Percentiles rank a stretch among this genome's conserved stretches.
Evolutionary conservation across 2,888 invertebrate species (phyloP).

Genomic region (Synanthedon andrenaeformis): DNA sequence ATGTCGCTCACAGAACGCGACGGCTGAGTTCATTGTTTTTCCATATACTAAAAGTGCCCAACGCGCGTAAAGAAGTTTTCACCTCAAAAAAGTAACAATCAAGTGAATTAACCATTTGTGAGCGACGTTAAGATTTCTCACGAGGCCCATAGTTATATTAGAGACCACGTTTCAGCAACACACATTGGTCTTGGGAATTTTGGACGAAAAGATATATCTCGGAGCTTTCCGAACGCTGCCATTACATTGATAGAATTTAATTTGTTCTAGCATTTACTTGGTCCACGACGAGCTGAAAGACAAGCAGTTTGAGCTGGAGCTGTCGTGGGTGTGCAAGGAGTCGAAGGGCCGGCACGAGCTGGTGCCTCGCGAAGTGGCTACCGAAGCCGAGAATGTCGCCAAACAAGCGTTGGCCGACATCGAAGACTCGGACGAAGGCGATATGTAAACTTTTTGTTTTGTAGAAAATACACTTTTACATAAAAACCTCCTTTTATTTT

Average conservation of each 20-base stretch:
- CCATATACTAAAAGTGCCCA: too few relatives aligned
- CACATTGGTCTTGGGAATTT: too few relatives aligned
- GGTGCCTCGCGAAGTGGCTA: constrained; percentile 80
- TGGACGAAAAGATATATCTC: too few relatives aligned
- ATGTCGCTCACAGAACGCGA: too few relatives aligned
- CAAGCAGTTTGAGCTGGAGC: constrained; percentile 94
- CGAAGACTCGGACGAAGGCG: constrained; percentile 85
- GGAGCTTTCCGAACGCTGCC: too few relatives aligned
- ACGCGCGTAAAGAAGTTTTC: too few relatives aligned
- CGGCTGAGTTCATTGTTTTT: too few relatives aligned
- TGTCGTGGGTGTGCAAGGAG: constrained; percentile 92
- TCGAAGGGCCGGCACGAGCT: constrained; percentile 83
- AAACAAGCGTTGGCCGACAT: constrained; percentile 89
- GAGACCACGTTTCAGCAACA: too few relatives aligned
- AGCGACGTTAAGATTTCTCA: too few relatives aligned
- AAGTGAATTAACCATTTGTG: too few relatives aligned
- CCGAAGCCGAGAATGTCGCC: constrained; percentile 89
- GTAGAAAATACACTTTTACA: constrained; percentile 49
- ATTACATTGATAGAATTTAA: not conserved
- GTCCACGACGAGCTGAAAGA: constrained; percentile 96
- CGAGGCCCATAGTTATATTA: too few relatives aligned
- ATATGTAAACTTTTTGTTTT: constrained; percentile 65
- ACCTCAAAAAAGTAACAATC: too few relatives aligned
- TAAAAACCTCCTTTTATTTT: constrained; percentile 8
- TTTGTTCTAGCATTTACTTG: constrained; percentile 76